phyloP scores from a whole-genome alignment of 2,113 vertebrate genomes.

The Arvicanthis niloticus region DNA sequence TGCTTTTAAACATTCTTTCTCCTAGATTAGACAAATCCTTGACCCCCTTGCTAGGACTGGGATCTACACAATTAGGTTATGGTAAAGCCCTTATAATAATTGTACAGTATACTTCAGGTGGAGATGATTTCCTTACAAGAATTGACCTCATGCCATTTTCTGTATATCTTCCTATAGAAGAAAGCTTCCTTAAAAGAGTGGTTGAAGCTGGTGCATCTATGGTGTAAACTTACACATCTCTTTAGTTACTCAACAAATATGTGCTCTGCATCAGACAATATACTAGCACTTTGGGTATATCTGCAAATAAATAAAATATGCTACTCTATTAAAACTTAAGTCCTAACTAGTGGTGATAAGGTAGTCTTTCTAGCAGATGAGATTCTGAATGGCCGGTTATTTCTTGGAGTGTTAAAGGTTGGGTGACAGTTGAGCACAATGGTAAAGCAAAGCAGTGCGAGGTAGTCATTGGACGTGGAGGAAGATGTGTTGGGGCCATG shows the following conservation, averaged over 20 bases:
- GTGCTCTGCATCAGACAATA: background rate
- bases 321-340: background rate
- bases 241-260: background rate
- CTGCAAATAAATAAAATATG: background rate
- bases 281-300: background rate
- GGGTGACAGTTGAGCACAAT: background rate
- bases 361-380: background rate
- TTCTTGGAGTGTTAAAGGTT: background rate
- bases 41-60: background rate
- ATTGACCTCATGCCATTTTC: background rate
- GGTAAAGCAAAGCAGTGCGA: background rate
- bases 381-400: background rate
- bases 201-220: background rate
- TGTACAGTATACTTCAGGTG: background rate
- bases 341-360: background rate
- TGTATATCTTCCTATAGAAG: background rate
- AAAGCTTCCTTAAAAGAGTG: background rate
- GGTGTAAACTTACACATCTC: background rate
- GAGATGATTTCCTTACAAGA: background rate
- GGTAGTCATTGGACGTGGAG: background rate
- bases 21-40: background rate
- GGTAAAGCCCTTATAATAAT: background rate
- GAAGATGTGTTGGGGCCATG: background rate
- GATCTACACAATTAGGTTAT: background rate
- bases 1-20: background rate